Evolutionary conservation across 2,888 invertebrate genomes (phyloP), one percentile per base, ranked within the genome.

Genomic region (Xestia ashworthii): DNA sequence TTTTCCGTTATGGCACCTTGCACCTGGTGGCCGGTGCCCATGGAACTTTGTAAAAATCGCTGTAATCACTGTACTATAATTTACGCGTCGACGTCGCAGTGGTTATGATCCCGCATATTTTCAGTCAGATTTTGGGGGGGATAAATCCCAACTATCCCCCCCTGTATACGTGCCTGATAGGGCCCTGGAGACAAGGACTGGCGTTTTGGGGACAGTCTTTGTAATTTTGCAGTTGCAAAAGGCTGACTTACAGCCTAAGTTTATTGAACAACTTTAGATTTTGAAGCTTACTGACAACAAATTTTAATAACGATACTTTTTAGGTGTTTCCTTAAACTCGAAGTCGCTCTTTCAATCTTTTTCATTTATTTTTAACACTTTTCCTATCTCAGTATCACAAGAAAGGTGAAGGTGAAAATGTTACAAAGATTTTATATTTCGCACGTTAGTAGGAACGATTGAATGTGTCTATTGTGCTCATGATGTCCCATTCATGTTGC

Each of bases 401-500:
- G 19, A 32, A 60, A 32, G 60, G 32, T 60, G 32, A 32, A 32
- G 32, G 32, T 60, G 32, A 9, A 16, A 32, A 32, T 19, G 60
- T 32, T 58, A 58, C 16, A 58, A 5, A 32, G 6, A 25, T 65
- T 70, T 78, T 38, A 50, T 71, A 68, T 67, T 75, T 53, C 16
- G 38, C 19, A 65, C 66, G 69, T 68, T 55, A 32, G 22, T 55
- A 32, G 22, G n/a, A 46, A 44, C 65, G 65, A 16, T 65, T 44
- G 44, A 48, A 32, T 32, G 55, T 55, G 53, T 71, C 55, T 73
- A 78, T 78, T 84, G 75, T 82, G 58, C 38, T 71, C 38, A 8
- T 25, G 65, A 65, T 32, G 41, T 75, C 74, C 69, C 58, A 80
- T 77, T 72, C 66, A 76, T 41, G 67, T 73, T 67, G 65, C 22